Base-by-base conservation (phyloP, 1,140 invertebrate genomes). In the Hylaeus anthracinus region DNA sequence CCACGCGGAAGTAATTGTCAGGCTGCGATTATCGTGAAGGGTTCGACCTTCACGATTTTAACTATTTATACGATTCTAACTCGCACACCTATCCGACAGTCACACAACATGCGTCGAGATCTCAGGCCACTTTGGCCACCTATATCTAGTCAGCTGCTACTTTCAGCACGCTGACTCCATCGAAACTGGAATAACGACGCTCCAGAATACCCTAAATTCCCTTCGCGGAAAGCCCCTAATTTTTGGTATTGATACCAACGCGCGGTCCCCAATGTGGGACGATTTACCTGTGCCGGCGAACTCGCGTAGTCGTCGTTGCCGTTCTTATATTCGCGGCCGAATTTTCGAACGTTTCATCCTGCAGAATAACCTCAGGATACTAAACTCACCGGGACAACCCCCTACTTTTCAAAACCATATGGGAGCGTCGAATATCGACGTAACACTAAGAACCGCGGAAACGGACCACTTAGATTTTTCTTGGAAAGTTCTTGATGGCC, bases 371-470 rank as follows among this genome's bases (percentile, higher is more conserved):
- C 67, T 82, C 0, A 55, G 51, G 4, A 39, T 82, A 10, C 53
- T 84, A 8, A 86, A 86, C 15, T 10, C 74, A 61, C 5, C 15
- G 14, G 39, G 58, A 0, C 45, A 79, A 0, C 5, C 15, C 0
- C 43, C 66, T 0, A 84, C 73, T 0, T 84, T 53, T 43, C 37
- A 12, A 5, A 82, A 72, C 0, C 43, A 5, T 1, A 60, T 0
- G 1, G 80, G 83, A 2, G n/a, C n/a, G 0, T 69, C 77, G 1
- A 64, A 79, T 41, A 87, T 87, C 2, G 82, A 86, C 58, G 37
- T 82, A 0, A 82, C 85, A 0, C 41, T 86, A 0, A 58, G 63
- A 0, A 80, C 66, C 0, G 43, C 51, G 0, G 37, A 58, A 37
- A 12, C 71, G 0, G 5, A 41, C 1, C 2, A 12, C 0, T 6